Evolutionary conservation across 2,888 invertebrate species (phyloP).

Genomic region (Lasioglossum malachurum): DNA sequence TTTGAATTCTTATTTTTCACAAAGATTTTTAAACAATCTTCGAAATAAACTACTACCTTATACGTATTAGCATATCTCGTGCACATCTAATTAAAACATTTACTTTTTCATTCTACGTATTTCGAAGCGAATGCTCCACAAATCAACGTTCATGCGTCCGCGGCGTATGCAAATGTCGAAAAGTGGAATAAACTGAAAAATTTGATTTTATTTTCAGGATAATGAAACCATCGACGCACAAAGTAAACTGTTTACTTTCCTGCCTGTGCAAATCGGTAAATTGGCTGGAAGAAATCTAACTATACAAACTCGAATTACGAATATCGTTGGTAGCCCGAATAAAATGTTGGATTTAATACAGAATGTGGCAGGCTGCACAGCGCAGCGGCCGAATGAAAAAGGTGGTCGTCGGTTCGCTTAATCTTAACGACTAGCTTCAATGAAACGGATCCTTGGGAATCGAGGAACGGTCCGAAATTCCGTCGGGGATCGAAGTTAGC

Average conservation of each 20-base stretch:
- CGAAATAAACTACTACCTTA: no score
- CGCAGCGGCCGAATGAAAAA: conserved; percentile 14
- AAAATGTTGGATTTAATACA: neutral
- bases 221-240: neutral
- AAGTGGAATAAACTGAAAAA: neutral
- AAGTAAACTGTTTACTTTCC: neutral
- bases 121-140: neutral
- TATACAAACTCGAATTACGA: neutral
- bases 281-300: neutral
- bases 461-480: conserved; percentile 59
- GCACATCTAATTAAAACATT: neutral
- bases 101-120: neutral
- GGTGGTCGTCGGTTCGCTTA: conserved; percentile 15
- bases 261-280: neutral
- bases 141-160: neutral
- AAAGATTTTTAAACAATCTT: no score
- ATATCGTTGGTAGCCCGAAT: neutral
- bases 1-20: no score
- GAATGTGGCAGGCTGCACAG: neutral
- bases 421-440: conserved; percentile 30
- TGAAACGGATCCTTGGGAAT: conserved; percentile 31
- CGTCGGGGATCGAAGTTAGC: conserved; percentile 75
- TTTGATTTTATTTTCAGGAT: neutral
- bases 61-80: neutral
- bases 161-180: neutral